Evolutionary conservation across 2,888 invertebrate genomes (phyloP), one percentile per base, ranked within the genome.

Genomic region (Acholoe squamosa): DNA sequence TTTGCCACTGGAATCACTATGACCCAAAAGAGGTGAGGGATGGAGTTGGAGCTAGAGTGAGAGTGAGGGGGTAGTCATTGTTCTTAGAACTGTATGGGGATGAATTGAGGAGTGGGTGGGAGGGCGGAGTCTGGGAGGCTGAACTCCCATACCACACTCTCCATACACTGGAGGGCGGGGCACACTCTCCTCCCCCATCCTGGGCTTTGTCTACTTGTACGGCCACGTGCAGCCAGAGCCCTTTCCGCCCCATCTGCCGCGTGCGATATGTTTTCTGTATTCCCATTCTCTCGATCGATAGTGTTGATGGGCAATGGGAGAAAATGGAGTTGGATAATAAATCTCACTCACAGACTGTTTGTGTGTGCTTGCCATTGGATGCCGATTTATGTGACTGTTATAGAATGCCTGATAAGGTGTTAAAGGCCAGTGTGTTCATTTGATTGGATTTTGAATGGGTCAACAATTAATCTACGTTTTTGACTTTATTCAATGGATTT

Each of bases 201-300:
- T 76, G 76, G 76, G 25, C 28, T 80, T 80, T 43, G 80, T 80
- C 80, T 34, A 43, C 34, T 1, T 16, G 43, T 43, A n/a, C 7
- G 5, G 28, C 80, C 80, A 28, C 76, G 7, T 80, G 16, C 80
- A 34, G 34, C 19, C 14, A 22, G 34, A 16, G 14, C n/a, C n/a
- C 80, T n/a, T 43, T 43, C 80, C 33, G 34, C 80, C 43, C 80
- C 80, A 80, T 43, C 71, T 71, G 71, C 16, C 80, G 14, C 19
- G 12, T n/a, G 22, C 43, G 34, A 43, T 43, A 33, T 80, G 34
- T 80, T 43, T 80, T 43, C 22, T 14, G 16, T 14, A 22, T 14
- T 25, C n/a, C n/a, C 80, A 33, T 43, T 34, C 34, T 16, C 43
- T 7, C 22, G 33, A 34, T 80, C 34, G 22, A 80, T 43, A 80